Evolutionary conservation across 2,888 invertebrate genomes (phyloP), one percentile per base, ranked within the genome.

Genomic region (Buathra laborator): DNA sequence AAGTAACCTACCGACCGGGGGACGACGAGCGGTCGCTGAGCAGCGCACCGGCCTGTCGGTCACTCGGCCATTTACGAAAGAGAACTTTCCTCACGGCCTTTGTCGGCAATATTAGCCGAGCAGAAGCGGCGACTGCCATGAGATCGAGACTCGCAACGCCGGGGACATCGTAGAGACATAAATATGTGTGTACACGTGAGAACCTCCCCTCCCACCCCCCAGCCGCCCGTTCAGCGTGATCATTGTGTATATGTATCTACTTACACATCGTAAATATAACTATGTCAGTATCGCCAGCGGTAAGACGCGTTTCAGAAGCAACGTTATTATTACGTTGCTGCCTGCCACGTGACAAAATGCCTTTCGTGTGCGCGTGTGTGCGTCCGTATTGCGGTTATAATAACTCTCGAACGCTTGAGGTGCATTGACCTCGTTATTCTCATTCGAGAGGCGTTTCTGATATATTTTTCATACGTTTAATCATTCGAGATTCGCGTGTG

Each of bases 11-110:
- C 14, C 16, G 29, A 29, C n/a, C 51, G 29, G 46, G 37, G 46
- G 48, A 68, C 68, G 66, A 66, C 59, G 37, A 48, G 62, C 70
- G 43, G 85, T 83, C 83, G 75, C 19, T 72, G 83, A 24, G 48
- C 67, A 51, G 51, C 80, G 14, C 16, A 53, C 62, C 78, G 78
- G 83, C 83, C 86, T 87, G 87, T 90, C 90, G 89, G 89, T 89
- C 89, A 88, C 87, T 90, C 88, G 88, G 89, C 64, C 86, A 80
- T 83, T 81, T 78, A 53, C 70, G 59, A 81, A 75, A 80, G 43
- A 84, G 66, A 83, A 81, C 80, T 80, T 74, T 85, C 80, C 32
- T 68, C 62, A 16, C 37, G 80, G 48, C 71, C 68, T 62, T 72
- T 74, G 70, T 78, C 64, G 66, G 59, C 46, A 24, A 78, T 77